These are phyloP conservation scores for Dallia pectoralis DNA, from an alignment of 2,797 vertebrate species.

Conservation along the genomic window DNA sequence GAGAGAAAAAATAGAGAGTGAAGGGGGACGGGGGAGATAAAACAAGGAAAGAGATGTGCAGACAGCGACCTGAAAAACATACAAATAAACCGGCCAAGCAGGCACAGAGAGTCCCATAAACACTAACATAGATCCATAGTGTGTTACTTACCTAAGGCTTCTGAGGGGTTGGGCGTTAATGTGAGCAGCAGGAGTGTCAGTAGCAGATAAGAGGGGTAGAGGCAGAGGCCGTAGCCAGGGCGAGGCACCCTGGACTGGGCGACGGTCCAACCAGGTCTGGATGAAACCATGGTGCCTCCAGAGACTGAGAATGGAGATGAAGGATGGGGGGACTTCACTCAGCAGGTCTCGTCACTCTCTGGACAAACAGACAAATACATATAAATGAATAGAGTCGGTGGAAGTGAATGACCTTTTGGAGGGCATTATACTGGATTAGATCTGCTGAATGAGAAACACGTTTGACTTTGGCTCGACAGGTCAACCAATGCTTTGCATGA, in stretches of 20 bases:
- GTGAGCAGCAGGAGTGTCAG: slow-evolving; percentile 56
- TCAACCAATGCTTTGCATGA: slow-evolving; percentile 49
- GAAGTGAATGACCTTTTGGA: slow-evolving; percentile 31
- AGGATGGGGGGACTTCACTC: slow-evolving; percentile 47
- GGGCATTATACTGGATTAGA: slow-evolving; percentile 63
- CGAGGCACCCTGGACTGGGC: slow-evolving; percentile 46
- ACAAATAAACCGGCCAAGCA: background rate
- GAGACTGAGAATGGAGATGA: slow-evolving; percentile 39
- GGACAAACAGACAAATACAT: slow-evolving; percentile 33
- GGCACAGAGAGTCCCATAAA: background rate
- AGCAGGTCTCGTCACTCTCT: slow-evolving; percentile 71
- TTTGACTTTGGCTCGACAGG: slow-evolving; percentile 63
- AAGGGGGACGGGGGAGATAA: background rate
- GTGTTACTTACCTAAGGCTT: slow-evolving; percentile 64
- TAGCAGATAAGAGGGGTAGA: slow-evolving; percentile 43
- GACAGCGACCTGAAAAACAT: slow-evolving; percentile 1
- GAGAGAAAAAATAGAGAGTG: background rate
- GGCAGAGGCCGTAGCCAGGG: slow-evolving; percentile 43
- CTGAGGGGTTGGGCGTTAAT: slow-evolving; percentile 56
- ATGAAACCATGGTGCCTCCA: slow-evolving; percentile 60
- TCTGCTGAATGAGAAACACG: slow-evolving; percentile 60
- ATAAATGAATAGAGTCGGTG: background rate
- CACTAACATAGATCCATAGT: slow-evolving; percentile 2
- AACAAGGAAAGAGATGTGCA: slow-evolving; percentile 15
- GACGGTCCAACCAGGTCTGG: slow-evolving; percentile 43